Percentiles rank a stretch among this genome's conserved stretches.
Evolutionary conservation across 37 sponge, comb jelly and placozoan species (phyloP).

Genomic region (Axinella damicornis): DNA sequence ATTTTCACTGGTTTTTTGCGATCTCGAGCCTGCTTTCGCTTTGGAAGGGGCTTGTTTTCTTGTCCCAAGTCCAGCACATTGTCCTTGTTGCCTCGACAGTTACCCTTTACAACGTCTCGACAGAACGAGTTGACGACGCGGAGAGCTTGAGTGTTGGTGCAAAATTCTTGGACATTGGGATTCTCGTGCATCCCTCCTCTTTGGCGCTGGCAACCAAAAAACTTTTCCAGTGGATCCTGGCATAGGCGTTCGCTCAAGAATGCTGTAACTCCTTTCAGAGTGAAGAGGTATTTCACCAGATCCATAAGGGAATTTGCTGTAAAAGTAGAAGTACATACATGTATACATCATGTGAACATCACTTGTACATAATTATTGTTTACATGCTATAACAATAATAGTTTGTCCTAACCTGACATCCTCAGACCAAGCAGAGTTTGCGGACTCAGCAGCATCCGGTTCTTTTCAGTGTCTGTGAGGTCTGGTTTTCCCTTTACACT

Average conservation of each 20-base stretch:
- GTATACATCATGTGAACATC: not conserved
- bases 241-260: constrained; percentile 28
- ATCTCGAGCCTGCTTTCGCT: no score
- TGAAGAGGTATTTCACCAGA: constrained; percentile 26
- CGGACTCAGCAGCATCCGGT: constrained; percentile 6
- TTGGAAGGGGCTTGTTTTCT: not conserved
- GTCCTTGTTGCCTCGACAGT: not conserved
- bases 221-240: constrained; percentile 35
- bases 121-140: constrained; percentile 20
- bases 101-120: constrained; percentile 4
- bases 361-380: not conserved
- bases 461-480: not conserved
- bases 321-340: not conserved
- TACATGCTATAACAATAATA: no score
- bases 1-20: no score
- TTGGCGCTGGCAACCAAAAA: constrained; percentile 6
- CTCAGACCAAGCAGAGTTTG: constrained; percentile 8
- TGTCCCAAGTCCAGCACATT: not conserved
- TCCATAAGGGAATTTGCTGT: constrained; percentile 28
- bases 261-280: not conserved
- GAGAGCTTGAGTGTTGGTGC: constrained; percentile 35
- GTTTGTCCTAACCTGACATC: not conserved
- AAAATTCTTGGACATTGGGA: constrained; percentile 31
- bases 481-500: not conserved
- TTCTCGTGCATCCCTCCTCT: not conserved